phyloP scores from a whole-genome alignment of 2,113 vertebrate species.

The Triplophysa tibetana region DNA sequence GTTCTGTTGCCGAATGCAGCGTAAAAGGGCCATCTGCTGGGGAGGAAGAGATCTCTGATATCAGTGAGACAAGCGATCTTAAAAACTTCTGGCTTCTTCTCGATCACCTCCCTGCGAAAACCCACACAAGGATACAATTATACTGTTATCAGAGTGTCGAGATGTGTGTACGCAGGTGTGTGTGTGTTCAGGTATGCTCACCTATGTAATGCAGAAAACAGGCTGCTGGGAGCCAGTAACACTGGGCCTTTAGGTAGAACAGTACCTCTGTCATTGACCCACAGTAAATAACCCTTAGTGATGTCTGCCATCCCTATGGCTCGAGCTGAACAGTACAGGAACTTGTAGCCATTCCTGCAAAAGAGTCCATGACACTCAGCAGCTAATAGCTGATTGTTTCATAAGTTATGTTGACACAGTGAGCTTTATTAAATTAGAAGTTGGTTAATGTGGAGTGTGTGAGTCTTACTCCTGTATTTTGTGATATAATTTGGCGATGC shows the following conservation, averaged over 20 bases:
- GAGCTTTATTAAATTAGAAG: background rate
- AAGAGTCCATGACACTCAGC: background rate
- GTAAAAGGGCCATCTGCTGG: slow-evolving; percentile 78
- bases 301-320: slow-evolving; percentile 91
- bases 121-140: background rate
- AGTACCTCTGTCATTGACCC: slow-evolving; percentile 86
- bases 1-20: slow-evolving; percentile 91
- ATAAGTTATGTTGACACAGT: background rate
- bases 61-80: slow-evolving; percentile 90
- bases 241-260: slow-evolving; percentile 88
- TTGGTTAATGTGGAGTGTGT: background rate
- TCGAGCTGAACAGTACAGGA: slow-evolving; percentile 93
- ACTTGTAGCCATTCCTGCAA: slow-evolving; percentile 92
- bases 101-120: slow-evolving; percentile 86
- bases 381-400: background rate
- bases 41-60: slow-evolving; percentile 84
- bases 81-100: slow-evolving; percentile 93
- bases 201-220: slow-evolving; percentile 94
- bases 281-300: slow-evolving; percentile 88
- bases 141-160: background rate
- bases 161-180: background rate
- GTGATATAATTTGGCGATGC: slow-evolving; percentile 91
- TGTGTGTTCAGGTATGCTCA: slow-evolving; percentile 53
- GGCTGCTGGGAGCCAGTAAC: slow-evolving; percentile 90
- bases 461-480: slow-evolving; percentile 86